These are phyloP conservation scores for Strigamia crassipes DNA, from an alignment of 2,888 invertebrate species.

Conservation along the genomic window DNA sequence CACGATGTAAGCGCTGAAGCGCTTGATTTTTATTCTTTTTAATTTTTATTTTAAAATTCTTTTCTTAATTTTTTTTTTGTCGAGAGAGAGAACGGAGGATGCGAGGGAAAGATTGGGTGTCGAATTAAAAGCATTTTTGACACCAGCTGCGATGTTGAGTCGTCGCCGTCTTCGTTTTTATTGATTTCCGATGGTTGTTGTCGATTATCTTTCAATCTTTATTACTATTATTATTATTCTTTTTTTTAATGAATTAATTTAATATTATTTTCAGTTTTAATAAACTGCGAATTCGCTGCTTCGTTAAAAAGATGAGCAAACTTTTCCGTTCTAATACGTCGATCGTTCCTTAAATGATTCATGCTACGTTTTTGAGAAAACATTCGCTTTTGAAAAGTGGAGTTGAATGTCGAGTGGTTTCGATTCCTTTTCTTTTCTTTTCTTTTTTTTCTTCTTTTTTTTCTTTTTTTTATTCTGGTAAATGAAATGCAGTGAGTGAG, in stretches of 20 bases:
- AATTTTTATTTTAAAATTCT: background rate
- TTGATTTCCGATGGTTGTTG: slow-evolving; percentile 24
- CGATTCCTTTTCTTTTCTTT: slow-evolving; percentile 14
- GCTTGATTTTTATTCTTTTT: background rate
- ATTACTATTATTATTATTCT: too few species aligned
- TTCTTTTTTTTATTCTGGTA: background rate
- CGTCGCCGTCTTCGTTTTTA: background rate
- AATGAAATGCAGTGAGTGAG: slow-evolving; percentile 33
- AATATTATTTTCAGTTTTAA: background rate
- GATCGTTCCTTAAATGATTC: slow-evolving; percentile 5
- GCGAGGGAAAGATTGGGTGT: background rate
- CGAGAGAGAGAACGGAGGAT: background rate
- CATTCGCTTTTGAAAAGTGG: background rate
- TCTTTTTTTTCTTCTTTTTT: too few species aligned
- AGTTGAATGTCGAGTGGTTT: slow-evolving; percentile 27
- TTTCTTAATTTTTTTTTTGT: too few species aligned
- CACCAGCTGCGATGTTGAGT: slow-evolving; percentile 6
- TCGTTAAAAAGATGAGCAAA: slow-evolving; percentile 24
- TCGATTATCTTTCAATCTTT: slow-evolving; percentile 29
- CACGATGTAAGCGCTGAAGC: background rate
- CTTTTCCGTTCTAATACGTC: background rate
- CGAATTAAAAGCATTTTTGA: slow-evolving; percentile 19
- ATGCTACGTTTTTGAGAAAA: background rate
- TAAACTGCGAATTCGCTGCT: slow-evolving; percentile 1
- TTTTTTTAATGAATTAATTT: too few species aligned